Evolutionary conservation across 2,113 vertebrate genomes (phyloP), one percentile per base, ranked within the genome.

Genomic region (Plectropomus leopardus): DNA sequence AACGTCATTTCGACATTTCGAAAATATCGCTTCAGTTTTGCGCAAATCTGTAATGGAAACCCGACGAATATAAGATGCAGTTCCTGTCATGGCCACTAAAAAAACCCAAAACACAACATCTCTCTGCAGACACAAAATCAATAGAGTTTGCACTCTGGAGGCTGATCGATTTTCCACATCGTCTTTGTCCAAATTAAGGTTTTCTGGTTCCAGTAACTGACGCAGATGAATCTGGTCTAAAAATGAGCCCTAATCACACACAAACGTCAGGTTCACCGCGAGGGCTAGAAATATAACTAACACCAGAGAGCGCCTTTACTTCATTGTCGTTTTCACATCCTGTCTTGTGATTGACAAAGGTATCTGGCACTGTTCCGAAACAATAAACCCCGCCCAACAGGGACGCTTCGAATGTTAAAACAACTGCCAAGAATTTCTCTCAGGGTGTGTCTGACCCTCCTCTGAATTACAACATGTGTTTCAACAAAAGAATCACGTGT

Each of bases 361-460:
- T 58, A 21, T 71, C 58, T 19, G 45, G 44, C 67, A 5, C 53
- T 72, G 72, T 32, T 73, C 64, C 53, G 72, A 75, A 80, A 81
- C 64, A 79, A 82, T 63, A 72, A 81, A 47, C 51, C 65, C 69
- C 60, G 1, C 81, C 78, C 67, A 67, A 19, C 65, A 61, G 86
- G 58, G 63, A 76, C 61, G 78, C 50, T 61, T 58, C 6, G 2
- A 72, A 77, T 67, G 47, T 78, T 66, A 70, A 73, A 80, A 84
- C 61, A 84, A 67, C 26, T 72, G 83, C 83, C 76, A 86, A 72
- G 79, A 89, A 85, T 85, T 45, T 78, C 7, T 65, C 1, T 3
- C 76, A 54, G 85, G 83, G 87, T 54, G 88, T 88, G 85, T 82
- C 81, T 42, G 83, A 64, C 11, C 58, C 78, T 76, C 73, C 5